Conservation (phyloP, 2,797 vertebrate genomes). For the Odontamblyopus lacepedii region DNA sequence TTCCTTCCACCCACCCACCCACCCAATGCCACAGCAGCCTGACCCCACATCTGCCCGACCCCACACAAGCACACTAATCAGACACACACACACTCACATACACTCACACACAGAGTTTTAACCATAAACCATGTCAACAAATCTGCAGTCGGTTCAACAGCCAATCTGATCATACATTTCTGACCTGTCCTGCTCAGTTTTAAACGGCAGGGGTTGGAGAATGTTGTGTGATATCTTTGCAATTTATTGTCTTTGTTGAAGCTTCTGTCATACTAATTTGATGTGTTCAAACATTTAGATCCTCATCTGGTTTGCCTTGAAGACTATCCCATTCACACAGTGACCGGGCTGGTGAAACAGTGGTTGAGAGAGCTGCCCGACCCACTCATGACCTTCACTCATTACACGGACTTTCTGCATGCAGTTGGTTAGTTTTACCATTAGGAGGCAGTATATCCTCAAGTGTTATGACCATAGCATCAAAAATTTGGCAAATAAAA, state of each 20-base stretch:
- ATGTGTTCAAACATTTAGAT: constrained; percentile 70
- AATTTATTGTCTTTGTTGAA: background rate
- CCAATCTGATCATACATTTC: too few species aligned
- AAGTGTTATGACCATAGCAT: background rate
- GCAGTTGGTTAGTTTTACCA: constrained; percentile 86
- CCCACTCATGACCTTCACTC: constrained; percentile 92
- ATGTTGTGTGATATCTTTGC: too few species aligned
- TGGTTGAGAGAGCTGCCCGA: constrained; percentile 95
- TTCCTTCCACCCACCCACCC: too few species aligned
- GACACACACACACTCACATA: too few species aligned
- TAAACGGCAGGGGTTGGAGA: too few species aligned
- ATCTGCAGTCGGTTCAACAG: too few species aligned
- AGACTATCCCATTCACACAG: constrained; percentile 93
- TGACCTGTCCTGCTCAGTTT: too few species aligned
- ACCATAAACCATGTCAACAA: too few species aligned
- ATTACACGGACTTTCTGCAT: constrained; percentile 92
- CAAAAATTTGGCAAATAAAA: background rate
- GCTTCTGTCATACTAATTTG: background rate
- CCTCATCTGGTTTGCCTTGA: constrained; percentile 85
- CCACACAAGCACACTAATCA: too few species aligned
- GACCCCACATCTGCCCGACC: too few species aligned
- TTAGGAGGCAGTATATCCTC: constrained; percentile 19
- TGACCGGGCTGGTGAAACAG: constrained; percentile 94
- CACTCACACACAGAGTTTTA: too few species aligned
- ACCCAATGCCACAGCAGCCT: too few species aligned